Conservation (phyloP, 2,113 vertebrate genomes). For the Myotis brandtii region DNA sequence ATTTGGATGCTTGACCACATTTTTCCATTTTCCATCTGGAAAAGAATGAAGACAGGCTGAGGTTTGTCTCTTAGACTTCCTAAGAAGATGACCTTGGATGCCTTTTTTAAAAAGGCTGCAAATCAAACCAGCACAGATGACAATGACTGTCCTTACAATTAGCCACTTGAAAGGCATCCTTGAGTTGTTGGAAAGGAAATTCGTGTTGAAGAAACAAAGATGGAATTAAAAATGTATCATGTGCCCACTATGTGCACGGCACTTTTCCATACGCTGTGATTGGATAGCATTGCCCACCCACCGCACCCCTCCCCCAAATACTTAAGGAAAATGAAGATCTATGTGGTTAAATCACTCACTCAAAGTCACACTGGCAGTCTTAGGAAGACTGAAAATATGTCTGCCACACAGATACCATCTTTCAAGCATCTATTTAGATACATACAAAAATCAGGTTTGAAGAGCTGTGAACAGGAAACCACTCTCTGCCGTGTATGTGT, state of each 20-base stretch:
- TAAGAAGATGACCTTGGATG: slow-evolving; percentile 68
- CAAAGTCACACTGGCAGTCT: slow-evolving; percentile 5
- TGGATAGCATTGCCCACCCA: not conserved
- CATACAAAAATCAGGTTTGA: not conserved
- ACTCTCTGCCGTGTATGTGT: not conserved
- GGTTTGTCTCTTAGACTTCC: slow-evolving; percentile 69
- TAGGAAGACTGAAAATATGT: not conserved
- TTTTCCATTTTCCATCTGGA: slow-evolving; percentile 76
- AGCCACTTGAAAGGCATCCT: not conserved
- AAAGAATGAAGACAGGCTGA: slow-evolving; percentile 77
- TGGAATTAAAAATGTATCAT: not conserved
- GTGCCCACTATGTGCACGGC: not conserved
- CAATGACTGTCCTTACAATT: not conserved
- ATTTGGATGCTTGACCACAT: slow-evolving; percentile 65
- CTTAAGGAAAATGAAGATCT: not conserved
- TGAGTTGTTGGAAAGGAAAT: not conserved
- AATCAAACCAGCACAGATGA: not conserved
- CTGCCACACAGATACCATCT: slow-evolving; percentile 11
- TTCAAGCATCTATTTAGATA: not conserved
- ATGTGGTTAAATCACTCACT: slow-evolving; percentile 25
- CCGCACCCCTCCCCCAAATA: not conserved
- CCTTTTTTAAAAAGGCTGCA: slow-evolving; percentile 42
- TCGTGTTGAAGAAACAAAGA: not conserved
- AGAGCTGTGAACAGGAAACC: not conserved
- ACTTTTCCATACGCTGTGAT: not conserved